Evolutionary conservation across 2,797 vertebrate genomes (phyloP).

Genomic region (Pangasius krempfi): DNA sequence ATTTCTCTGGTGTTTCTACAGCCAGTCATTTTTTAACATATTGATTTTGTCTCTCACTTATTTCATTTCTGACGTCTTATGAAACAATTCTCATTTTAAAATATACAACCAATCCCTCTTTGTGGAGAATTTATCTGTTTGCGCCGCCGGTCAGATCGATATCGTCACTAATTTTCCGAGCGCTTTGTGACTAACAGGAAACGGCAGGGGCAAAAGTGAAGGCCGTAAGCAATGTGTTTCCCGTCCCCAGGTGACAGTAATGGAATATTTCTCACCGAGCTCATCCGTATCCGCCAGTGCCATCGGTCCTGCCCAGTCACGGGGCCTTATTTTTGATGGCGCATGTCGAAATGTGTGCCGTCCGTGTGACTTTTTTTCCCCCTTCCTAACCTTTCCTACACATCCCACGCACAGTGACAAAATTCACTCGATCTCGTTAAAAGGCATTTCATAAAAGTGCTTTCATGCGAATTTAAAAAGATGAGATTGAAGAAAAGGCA

Average conservation of each 20-base stretch:
- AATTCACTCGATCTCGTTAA: neutral
- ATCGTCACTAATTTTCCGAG: constrained; percentile 31
- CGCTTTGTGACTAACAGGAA: constrained; percentile 52
- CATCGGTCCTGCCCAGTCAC: constrained; percentile 12
- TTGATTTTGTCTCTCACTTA: neutral
- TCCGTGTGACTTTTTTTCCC: too few relatives aligned
- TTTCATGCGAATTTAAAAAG: neutral
- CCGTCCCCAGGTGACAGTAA: constrained; percentile 55
- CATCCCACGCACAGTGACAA: neutral
- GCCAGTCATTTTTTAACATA: neutral
- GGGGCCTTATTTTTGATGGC: neutral
- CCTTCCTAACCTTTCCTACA: constrained; percentile 8
- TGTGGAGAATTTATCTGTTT: constrained; percentile 36
- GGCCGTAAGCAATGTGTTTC: constrained; percentile 56
- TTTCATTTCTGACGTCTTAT: constrained; percentile 20
- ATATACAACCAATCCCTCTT: neutral
- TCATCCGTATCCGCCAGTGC: constrained; percentile 41
- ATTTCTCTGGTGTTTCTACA: neutral
- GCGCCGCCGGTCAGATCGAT: constrained; percentile 30
- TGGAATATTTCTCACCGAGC: constrained; percentile 41
- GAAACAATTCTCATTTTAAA: constrained; percentile 9
- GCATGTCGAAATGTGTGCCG: neutral
- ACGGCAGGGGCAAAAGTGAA: constrained; percentile 36
- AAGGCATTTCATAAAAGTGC: neutral
- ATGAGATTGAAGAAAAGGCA: neutral